Base-by-base conservation (phyloP, 64 coral and sea anemone species). In the Actinia equina region DNA sequence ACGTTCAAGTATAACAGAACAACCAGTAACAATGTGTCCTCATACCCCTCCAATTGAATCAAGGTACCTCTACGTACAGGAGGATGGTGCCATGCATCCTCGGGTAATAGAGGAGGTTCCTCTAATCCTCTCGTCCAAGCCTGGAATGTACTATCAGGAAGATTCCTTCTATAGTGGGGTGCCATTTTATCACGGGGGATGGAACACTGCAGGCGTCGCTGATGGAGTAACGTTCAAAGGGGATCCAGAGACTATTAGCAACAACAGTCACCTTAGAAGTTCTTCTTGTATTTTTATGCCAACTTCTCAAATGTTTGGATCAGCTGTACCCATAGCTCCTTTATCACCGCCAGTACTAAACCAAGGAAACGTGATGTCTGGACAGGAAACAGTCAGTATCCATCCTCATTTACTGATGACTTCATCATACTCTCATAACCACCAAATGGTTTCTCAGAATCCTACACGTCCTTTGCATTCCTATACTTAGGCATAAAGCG, bases 221-320 rank as follows among this genome's bases (percentile, higher is more conserved):
- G 53, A 82, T 42, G 23, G 84, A 22, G 44, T 64, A 5, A 23
- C 80, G 22, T 52, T 92, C 17, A 45, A 44, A 70, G 56, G 44
- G 15, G 84, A 86, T 49, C 85, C 59, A 71, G 90, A 92, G 17
- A 11, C 89, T 9, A 55, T 90, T n/a, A 44, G 44, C 20, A 91
- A 55, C 17, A 63, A 63, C 59, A 58, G 45, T 69, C 85, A 91
- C 77, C 30, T 86, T 42, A 56, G 85, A 51, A 87, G 62, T 42
- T 55, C 90, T 18, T 92, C 90, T 18, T 82, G 90, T 25, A 87
- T 92, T 41, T 92, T 92, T 56, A 92, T 92, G 53, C 90, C 90
- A 43, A 65, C 85, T 19, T 53, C 84, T 19, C 90, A 87, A 46
- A 82, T 92, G 13, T 92, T 92, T 59, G 86, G 59, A 5, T 83